Conservation (phyloP, 2,888 invertebrate genomes). For the Protonemura montana region DNA sequence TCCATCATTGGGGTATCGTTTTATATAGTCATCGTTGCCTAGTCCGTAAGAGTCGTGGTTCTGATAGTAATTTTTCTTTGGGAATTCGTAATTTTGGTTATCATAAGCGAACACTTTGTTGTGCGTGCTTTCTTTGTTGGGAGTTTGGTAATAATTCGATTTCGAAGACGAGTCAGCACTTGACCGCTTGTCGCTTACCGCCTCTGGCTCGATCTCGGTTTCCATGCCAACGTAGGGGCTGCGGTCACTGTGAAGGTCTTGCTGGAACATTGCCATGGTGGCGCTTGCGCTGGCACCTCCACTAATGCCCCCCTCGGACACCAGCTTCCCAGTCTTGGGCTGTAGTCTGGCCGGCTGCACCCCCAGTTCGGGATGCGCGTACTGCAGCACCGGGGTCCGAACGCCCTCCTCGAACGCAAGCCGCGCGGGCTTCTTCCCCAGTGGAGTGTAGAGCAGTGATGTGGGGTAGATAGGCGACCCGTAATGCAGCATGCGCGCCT, state of each 20-base stretch:
- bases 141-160: slow-evolving; percentile 1
- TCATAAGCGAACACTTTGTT: slow-evolving; percentile 49
- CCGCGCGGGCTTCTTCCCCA: slow-evolving; percentile 61
- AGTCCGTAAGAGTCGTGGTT: slow-evolving; percentile 48
- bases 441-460: slow-evolving; percentile 70
- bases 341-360: slow-evolving; percentile 69
- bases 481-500: slow-evolving; percentile 75
- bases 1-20: slow-evolving; percentile 48
- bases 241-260: slow-evolving; percentile 65
- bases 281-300: background rate
- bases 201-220: slow-evolving; percentile 53
- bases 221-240: slow-evolving; percentile 63
- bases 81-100: slow-evolving; percentile 58
- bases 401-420: slow-evolving; percentile 74
- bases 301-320: slow-evolving; percentile 25
- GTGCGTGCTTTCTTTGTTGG: slow-evolving; percentile 14
- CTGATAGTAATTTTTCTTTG: slow-evolving; percentile 63
- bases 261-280: slow-evolving; percentile 57
- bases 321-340: slow-evolving; percentile 42
- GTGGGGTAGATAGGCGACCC: slow-evolving; percentile 69
- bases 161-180: background rate
- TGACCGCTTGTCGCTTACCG: slow-evolving; percentile 40
- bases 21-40: slow-evolving; percentile 50
- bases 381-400: slow-evolving; percentile 77
- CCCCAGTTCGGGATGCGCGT: slow-evolving; percentile 81